phyloP scores from a whole-genome alignment of 2,113 vertebrate genomes.

The Willisornis vidua region DNA sequence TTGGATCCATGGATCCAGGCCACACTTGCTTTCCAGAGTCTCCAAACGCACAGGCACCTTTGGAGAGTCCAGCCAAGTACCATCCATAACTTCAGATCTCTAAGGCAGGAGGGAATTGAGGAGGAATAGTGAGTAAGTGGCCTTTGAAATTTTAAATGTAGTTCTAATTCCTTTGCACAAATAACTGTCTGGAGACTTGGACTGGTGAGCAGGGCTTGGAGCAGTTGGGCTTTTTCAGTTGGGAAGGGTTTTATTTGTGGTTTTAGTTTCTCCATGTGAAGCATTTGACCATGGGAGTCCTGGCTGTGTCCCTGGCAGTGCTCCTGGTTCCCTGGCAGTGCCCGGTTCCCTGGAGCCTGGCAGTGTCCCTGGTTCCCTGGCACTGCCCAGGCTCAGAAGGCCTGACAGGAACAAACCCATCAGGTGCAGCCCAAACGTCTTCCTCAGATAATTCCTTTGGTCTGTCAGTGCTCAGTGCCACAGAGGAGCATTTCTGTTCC shows the following conservation, averaged over 20 bases:
- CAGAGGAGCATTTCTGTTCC: not conserved
- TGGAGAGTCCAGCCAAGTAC: not conserved
- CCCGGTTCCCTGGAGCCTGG: not conserved
- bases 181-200: not conserved
- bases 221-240: slow-evolving; percentile 16
- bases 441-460: not conserved
- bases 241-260: not conserved
- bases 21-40: slow-evolving; percentile 37
- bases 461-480: slow-evolving; percentile 18
- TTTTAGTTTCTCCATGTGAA: not conserved
- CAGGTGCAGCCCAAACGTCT: not conserved
- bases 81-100: not conserved
- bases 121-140: slow-evolving; percentile 31
- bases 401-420: not conserved
- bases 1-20: not conserved
- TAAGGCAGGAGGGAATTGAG: not conserved
- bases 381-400: accelerated
- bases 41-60: slow-evolving; percentile 23
- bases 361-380: not conserved
- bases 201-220: slow-evolving; percentile 16
- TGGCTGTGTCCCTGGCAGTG: not conserved
- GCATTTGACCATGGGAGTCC: slow-evolving; percentile 35
- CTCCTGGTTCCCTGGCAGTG: not conserved
- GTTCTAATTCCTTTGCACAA: slow-evolving; percentile 65
- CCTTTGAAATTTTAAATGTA: slow-evolving; percentile 41